These are phyloP conservation scores for Hyperoodon ampullatus DNA, from an alignment of 2,113 vertebrate species.

Conservation along the genomic window DNA sequence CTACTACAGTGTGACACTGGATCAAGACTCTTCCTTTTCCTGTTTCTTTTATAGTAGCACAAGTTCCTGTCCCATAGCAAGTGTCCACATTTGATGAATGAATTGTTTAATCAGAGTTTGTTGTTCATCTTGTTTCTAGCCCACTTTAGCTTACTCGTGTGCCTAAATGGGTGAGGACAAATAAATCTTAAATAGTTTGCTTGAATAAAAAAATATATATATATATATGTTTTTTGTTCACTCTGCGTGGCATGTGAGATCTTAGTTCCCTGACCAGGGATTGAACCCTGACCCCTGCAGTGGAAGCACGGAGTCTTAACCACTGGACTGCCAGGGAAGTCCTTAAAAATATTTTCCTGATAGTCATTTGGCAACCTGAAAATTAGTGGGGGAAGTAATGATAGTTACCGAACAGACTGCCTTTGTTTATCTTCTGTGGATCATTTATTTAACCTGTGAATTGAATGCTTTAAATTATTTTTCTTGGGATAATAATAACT, in stretches of 20 bases:
- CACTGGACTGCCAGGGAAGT: too few species aligned
- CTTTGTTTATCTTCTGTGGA: not conserved
- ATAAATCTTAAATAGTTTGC: not conserved
- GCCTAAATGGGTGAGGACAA: not conserved
- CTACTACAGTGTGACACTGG: rapidly evolving
- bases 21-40: not conserved
- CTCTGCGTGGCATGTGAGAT: too few species aligned
- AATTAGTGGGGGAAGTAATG: not conserved
- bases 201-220: not conserved
- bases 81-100: not conserved
- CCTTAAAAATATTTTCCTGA: not conserved
- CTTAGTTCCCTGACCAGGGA: too few species aligned
- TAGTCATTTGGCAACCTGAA: not conserved
- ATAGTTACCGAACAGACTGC: not conserved
- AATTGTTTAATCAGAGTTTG: not conserved
- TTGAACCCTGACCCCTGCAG: too few species aligned
- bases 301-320: too few species aligned
- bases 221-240: too few species aligned
- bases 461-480: not conserved
- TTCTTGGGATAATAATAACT: not conserved
- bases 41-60: not conserved
- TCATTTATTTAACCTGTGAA: not conserved
- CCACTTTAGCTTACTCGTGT: not conserved
- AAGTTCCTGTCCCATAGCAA: not conserved
- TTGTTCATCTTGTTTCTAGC: not conserved